Evolutionary conservation across 2,113 vertebrate genomes (phyloP).

Genomic region (Probosciger aterrimus): DNA sequence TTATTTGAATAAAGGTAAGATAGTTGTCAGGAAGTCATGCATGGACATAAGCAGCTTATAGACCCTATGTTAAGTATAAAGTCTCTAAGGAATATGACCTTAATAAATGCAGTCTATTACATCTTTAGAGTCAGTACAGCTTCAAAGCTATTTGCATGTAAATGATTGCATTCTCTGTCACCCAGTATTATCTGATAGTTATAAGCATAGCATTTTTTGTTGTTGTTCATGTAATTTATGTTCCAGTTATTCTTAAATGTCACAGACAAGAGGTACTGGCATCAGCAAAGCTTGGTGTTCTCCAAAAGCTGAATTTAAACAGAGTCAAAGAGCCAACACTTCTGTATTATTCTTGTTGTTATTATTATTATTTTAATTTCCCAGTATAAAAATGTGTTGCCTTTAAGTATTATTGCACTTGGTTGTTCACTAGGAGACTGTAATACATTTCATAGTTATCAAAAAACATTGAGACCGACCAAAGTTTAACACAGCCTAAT

Average conservation of each 20-base stretch:
- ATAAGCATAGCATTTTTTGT: neutral
- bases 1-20: neutral
- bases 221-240: neutral
- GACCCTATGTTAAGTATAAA: neutral
- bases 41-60: neutral
- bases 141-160: slow-evolving; percentile 1
- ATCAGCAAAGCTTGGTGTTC: neutral
- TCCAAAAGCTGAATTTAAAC: neutral
- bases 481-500: neutral
- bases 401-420: neutral
- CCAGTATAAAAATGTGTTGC: neutral
- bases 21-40: neutral
- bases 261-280: neutral
- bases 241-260: neutral
- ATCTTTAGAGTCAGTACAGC: neutral
- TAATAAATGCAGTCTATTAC: neutral
- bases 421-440: neutral
- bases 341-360: neutral
- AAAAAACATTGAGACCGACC: neutral
- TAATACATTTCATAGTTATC: neutral
- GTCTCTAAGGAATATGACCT: neutral
- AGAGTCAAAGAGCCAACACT: neutral
- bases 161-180: neutral
- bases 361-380: neutral
- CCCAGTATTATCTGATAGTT: neutral